Conservation (phyloP, 2,888 invertebrate genomes). For the Aproaerema taeniolella region DNA sequence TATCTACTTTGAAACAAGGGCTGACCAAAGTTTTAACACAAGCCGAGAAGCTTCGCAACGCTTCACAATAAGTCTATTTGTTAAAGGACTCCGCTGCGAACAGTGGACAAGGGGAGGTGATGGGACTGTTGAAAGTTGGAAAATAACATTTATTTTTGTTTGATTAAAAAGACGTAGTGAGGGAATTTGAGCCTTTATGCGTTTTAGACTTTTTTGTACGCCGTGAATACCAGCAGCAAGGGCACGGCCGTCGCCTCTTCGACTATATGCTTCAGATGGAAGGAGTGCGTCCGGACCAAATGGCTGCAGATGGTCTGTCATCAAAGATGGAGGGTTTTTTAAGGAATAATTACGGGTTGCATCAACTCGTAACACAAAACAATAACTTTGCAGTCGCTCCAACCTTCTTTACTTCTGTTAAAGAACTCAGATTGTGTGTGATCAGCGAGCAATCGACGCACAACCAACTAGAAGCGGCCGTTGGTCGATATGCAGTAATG, state of each 20-base stretch:
- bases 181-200: slow-evolving; percentile 90
- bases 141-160: slow-evolving; percentile 92
- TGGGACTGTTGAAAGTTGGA: slow-evolving; percentile 94
- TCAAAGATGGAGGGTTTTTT: slow-evolving; percentile 92
- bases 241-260: slow-evolving; percentile 90
- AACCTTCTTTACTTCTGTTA: slow-evolving; percentile 36
- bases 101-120: slow-evolving; percentile 81
- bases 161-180: slow-evolving; percentile 82
- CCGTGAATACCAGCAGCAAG: slow-evolving; percentile 89
- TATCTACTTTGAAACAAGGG: too few relatives aligned
- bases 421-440: background rate
- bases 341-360: slow-evolving; percentile 85
- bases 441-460: too few relatives aligned
- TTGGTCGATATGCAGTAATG: too few relatives aligned
- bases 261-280: slow-evolving; percentile 91
- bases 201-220: slow-evolving; percentile 96
- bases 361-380: slow-evolving; percentile 56
- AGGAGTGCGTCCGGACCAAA: slow-evolving; percentile 80
- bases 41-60: too few relatives aligned
- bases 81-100: too few relatives aligned
- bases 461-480: too few relatives aligned
- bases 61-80: too few relatives aligned
- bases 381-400: slow-evolving; percentile 58
- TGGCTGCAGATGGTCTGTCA: slow-evolving; percentile 96
- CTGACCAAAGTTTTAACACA: too few relatives aligned